phyloP scores from a whole-genome alignment of 2,797 vertebrate genomes.

The Alca torda region DNA sequence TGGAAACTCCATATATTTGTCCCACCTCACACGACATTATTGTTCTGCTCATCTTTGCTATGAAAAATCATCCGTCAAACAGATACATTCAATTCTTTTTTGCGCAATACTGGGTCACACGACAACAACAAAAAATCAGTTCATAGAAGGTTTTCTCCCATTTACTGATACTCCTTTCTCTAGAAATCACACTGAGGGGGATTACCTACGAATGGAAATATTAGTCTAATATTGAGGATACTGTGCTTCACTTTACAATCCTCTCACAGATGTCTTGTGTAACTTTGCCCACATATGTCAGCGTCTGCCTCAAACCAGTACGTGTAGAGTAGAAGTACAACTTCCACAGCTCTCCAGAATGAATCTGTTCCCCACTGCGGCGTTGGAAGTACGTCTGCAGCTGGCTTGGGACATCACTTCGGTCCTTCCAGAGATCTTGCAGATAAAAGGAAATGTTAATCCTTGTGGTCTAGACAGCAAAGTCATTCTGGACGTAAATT shows the following conservation, averaged over 20 bases:
- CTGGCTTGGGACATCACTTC: neutral
- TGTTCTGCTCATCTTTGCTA: neutral
- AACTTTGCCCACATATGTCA: neutral
- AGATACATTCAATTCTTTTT: neutral
- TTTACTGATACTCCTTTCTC: neutral
- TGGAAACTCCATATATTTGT: neutral
- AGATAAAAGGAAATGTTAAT: neutral
- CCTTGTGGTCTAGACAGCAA: neutral
- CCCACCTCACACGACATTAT: neutral
- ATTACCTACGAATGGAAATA: neutral
- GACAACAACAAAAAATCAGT: neutral
- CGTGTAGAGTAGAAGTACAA: accelerated
- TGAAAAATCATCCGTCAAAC: neutral
- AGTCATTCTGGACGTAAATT: neutral
- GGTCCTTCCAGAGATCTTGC: neutral
- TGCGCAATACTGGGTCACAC: neutral
- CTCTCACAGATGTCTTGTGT: neutral
- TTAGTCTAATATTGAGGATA: neutral
- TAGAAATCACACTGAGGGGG: neutral
- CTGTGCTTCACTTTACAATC: neutral
- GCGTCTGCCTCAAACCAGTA: neutral
- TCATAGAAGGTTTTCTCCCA: neutral
- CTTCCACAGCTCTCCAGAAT: neutral
- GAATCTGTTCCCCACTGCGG: neutral
- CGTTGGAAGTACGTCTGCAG: neutral